phyloP scores from a whole-genome alignment of 2,113 vertebrate genomes.

The Xenopus laevis region DNA sequence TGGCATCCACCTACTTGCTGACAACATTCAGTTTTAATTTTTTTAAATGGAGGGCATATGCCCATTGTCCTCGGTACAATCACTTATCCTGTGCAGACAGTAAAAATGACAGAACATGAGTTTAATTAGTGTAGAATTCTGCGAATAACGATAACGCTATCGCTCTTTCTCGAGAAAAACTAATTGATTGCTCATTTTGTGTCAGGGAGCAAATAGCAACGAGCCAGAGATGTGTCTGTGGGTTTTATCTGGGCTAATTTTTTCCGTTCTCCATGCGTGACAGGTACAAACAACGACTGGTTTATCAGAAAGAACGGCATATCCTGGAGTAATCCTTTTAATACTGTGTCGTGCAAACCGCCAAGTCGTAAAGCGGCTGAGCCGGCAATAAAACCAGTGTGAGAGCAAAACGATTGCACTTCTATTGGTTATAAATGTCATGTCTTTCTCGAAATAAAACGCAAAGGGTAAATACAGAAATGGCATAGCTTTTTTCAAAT shows the following conservation, averaged over 20 bases:
- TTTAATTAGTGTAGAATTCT: not conserved
- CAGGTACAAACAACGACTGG: slow-evolving; percentile 3
- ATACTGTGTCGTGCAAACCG: not conserved
- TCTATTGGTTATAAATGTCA: not conserved
- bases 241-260: slow-evolving; percentile 17
- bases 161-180: slow-evolving; percentile 2
- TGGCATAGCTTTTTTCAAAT: no score
- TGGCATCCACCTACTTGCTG: no score
- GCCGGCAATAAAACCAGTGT: not conserved
- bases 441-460: not conserved
- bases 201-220: slow-evolving; percentile 16
- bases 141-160: slow-evolving; percentile 15
- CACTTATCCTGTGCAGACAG: no score
- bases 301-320: not conserved
- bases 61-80: no score
- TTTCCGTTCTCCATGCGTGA: slow-evolving; percentile 16
- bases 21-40: no score
- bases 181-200: slow-evolving; percentile 35
- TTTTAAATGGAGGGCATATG: no score
- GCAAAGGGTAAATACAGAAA: not conserved
- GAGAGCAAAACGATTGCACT: not conserved
- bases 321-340: not conserved
- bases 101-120: not conserved
- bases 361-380: not conserved
- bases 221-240: slow-evolving; percentile 5